Percentiles rank a stretch among this genome's conserved stretches.
phyloP scores from a whole-genome alignment of 2,113 vertebrate genomes.

The Neopipo cinnamomea region DNA sequence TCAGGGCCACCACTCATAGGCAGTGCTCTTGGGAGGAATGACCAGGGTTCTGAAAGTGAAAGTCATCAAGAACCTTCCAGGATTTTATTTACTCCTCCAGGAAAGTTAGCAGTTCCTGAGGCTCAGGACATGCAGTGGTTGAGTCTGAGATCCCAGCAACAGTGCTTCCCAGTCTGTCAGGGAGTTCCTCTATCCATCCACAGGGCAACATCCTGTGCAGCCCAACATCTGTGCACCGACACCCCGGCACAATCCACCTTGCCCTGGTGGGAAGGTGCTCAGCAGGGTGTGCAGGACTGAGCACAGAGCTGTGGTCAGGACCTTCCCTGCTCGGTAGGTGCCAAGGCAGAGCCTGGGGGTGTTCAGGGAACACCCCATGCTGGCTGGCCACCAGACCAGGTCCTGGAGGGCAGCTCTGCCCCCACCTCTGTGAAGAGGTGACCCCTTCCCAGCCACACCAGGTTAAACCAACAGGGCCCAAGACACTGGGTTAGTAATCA shows the following conservation, averaged over 20 bases:
- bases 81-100: neutral
- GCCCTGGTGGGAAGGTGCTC: rapidly evolving
- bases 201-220: rapidly evolving
- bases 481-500: neutral
- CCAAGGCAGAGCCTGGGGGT: neutral
- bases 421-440: neutral
- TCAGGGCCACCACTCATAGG: neutral
- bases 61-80: neutral
- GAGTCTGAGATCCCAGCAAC: neutral
- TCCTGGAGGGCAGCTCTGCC: neutral
- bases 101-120: neutral
- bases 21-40: neutral
- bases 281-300: rapidly evolving
- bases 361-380: neutral
- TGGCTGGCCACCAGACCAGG: neutral
- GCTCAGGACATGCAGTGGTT: neutral
- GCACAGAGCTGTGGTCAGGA: neutral
- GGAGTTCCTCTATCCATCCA: neutral
- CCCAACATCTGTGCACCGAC: neutral
- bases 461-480: neutral
- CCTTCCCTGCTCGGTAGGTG: neutral
- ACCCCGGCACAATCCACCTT: rapidly evolving
- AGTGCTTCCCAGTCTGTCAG: neutral
- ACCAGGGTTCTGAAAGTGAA: neutral
- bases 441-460: neutral